Evolutionary conservation across 2,888 invertebrate species (phyloP).

Genomic region (Ernsta delagoae): DNA sequence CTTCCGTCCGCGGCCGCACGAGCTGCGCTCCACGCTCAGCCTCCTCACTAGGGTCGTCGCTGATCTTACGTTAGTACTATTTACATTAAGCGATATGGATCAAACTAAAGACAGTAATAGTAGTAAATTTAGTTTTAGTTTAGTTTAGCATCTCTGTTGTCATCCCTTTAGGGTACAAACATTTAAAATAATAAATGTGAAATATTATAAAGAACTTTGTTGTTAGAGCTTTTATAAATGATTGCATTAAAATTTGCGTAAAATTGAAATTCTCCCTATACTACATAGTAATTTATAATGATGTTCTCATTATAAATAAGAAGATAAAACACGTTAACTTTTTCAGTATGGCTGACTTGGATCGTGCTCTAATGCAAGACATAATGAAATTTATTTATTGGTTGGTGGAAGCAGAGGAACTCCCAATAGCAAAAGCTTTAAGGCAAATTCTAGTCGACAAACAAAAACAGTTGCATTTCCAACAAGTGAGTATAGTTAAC

Average conservation of each 20-base stretch:
- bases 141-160: too few species aligned
- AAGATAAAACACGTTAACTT: slow-evolving; percentile 12
- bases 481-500: slow-evolving; percentile 64
- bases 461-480: slow-evolving; percentile 85
- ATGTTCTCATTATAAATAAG: too few species aligned
- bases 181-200: too few species aligned
- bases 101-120: too few species aligned
- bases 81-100: too few species aligned
- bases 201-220: too few species aligned
- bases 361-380: slow-evolving; percentile 90
- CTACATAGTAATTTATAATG: too few species aligned
- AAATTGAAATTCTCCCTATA: too few species aligned
- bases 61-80: slow-evolving; percentile 94
- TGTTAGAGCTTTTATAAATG: too few species aligned
- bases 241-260: too few species aligned
- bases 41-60: slow-evolving; percentile 97
- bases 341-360: slow-evolving; percentile 92
- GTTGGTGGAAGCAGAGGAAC: slow-evolving; percentile 95
- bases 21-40: slow-evolving; percentile 95
- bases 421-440: slow-evolving; percentile 95
- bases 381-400: slow-evolving; percentile 97
- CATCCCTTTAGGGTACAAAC: too few species aligned
- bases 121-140: too few species aligned
- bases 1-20: slow-evolving; percentile 85
- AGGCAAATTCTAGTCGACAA: slow-evolving; percentile 96